A percentile compares a stretch with the other conserved stretches of the same genome.
Evolutionary conservation across 2,888 invertebrate genomes (phyloP).

Genomic region (Lasioglossum morio): DNA sequence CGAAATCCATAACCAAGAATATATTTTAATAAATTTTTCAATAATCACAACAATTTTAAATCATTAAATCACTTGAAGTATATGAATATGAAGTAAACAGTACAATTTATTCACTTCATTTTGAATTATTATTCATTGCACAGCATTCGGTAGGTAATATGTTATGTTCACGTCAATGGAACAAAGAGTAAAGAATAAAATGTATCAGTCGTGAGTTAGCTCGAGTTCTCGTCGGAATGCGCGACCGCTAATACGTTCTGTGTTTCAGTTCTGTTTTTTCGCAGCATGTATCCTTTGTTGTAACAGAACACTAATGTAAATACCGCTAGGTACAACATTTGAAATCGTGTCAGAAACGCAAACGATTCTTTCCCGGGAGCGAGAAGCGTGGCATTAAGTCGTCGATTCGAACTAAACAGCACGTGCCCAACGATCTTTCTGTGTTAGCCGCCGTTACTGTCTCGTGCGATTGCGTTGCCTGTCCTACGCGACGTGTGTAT

Average conservation of each 20-base stretch:
- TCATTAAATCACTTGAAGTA: not conserved
- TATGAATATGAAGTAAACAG: not conserved
- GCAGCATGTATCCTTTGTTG: conserved; percentile 21
- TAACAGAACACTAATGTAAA: conserved; percentile 28
- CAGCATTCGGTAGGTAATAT: not conserved
- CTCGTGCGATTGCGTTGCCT: conserved; percentile 62
- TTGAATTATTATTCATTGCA: not conserved
- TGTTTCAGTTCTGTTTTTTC: not conserved
- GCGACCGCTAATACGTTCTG: not conserved
- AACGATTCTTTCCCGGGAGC: conserved; percentile 18
- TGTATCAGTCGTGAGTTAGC: not conserved
- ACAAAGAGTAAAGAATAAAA: not conserved
- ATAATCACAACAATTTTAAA: not conserved
- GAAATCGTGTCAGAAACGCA: conserved; percentile 1
- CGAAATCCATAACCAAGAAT: not conserved
- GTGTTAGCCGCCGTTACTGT: conserved; percentile 28
- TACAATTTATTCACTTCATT: not conserved
- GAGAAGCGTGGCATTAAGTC: conserved; percentile 25
- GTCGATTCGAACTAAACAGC: conserved; percentile 22
- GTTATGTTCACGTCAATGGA: not conserved
- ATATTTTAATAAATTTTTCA: not conserved
- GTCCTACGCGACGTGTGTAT: conserved; percentile 41
- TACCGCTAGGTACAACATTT: not conserved
- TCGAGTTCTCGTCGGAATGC: conserved; percentile 12
- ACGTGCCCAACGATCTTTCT: conserved; percentile 32